These are phyloP conservation scores for Meriones psammophilus DNA, from an alignment of 2,797 vertebrate species.

Conservation along the genomic window DNA sequence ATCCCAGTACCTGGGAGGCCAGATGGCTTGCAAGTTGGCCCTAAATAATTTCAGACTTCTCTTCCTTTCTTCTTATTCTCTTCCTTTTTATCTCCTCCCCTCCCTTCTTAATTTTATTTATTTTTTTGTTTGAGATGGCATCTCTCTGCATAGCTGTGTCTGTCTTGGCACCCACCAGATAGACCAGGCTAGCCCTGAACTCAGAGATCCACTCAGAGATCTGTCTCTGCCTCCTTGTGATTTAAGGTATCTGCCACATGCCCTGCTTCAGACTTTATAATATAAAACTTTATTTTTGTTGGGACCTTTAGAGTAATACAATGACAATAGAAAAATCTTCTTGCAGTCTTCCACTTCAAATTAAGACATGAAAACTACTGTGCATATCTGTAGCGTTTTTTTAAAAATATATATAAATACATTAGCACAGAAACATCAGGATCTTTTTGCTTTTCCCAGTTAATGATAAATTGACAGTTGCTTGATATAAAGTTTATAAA, in stretches of 20 bases:
- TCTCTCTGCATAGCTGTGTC: neutral
- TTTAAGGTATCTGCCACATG: neutral
- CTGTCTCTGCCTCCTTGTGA: neutral
- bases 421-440: neutral
- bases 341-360: conserved; percentile 17
- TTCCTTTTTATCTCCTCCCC: neutral
- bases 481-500: neutral
- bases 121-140: neutral
- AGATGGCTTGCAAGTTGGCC: neutral
- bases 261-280: neutral
- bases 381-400: neutral
- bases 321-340: neutral
- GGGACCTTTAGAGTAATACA: neutral
- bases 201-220: too few relatives aligned
- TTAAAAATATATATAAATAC: neutral
- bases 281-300: neutral
- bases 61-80: neutral
- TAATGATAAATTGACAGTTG: conserved; percentile 8
- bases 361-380: neutral
- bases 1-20: neutral
- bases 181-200: neutral
- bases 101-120: neutral
- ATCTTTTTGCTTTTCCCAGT: conserved; percentile 33
- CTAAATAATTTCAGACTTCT: neutral
- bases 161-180: neutral